Evolutionary conservation across 64 coral and sea anemone genomes (phyloP).

Genomic region (Trachythela sp.): DNA sequence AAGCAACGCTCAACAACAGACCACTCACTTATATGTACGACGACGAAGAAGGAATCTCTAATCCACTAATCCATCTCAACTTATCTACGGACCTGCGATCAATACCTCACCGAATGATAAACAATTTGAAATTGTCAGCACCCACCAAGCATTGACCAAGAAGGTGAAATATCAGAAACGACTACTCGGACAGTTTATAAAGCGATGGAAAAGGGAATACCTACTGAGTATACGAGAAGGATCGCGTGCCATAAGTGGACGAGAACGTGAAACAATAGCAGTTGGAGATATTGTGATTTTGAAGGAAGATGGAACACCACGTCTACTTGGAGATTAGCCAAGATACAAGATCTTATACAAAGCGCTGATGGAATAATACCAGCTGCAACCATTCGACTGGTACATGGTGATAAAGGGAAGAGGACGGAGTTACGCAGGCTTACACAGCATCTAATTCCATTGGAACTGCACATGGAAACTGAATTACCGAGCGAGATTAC

Average conservation of each 20-base stretch:
- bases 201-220: slow-evolving; percentile 28
- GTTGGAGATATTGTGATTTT: slow-evolving; percentile 33
- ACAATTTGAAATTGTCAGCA: slow-evolving; percentile 37
- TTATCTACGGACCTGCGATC: no score
- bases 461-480: background rate
- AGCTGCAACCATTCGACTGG: slow-evolving; percentile 50
- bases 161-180: slow-evolving; percentile 19
- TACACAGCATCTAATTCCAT: background rate
- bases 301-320: slow-evolving; percentile 26
- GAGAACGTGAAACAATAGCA: background rate
- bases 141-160: background rate
- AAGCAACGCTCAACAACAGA: background rate
- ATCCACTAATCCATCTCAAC: no score
- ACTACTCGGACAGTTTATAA: slow-evolving; percentile 22
- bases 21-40: background rate
- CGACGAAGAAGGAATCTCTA: background rate
- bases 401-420: slow-evolving; percentile 21
- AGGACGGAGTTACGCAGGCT: background rate
- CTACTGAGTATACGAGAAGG: slow-evolving; percentile 17
- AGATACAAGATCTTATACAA: slow-evolving; percentile 35
- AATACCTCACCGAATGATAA: no score
- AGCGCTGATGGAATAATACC: slow-evolving; percentile 36
- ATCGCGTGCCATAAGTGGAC: background rate
- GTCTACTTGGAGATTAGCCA: slow-evolving; percentile 39
- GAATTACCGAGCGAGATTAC: background rate